Evolutionary conservation across 2,113 vertebrate species (phyloP), one percentile per base, ranked within the genome.

Genomic region (Corythoichthys haematopterus): DNA sequence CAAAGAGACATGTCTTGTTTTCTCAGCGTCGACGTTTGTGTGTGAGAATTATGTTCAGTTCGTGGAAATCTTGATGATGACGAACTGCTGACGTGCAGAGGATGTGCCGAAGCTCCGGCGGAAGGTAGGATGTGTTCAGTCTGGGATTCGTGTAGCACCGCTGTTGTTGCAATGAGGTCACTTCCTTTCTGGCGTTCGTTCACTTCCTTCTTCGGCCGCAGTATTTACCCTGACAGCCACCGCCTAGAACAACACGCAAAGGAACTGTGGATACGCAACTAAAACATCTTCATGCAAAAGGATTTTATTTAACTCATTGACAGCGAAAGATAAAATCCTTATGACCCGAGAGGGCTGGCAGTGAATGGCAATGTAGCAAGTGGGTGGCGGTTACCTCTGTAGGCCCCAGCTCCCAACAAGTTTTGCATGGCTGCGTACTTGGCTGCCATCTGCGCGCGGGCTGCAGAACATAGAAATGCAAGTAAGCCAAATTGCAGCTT

Each of bases 161-260:
- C 76, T 81, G 71, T 92, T 78, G 92, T 84, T 93, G 94, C 93
- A 43, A 87, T 91, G 95, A 98, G 95, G 94, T 97, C 92, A 94
- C 65, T 75, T 91, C 87, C 80, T 83, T 67, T 83, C 20, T 67
- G 86, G 75, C 78, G 89, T 70, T 82, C 70, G 80, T 84, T 93
- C 93, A 98, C 92, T 98, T 98, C 90, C 94, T 94, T 88, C 93
- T 96, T 84, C 92, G 93, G 63, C 94, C 94, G 68, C 95, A 97
- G 89, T 93, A 92, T 82, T 94, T 95, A 72, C 95, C 94, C 87
- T 89, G 90, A 69, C 95, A 94, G 84, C 91, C 93, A 59, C 87
- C 84, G 3, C 88, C 95, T 95, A 72, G n/a, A 10, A 64, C 1
- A 48, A 50, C 47, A 62, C 38, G 15, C 14, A 20, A 20, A n/a